A percentile compares a stretch with the other conserved stretches of the same genome.
These are phyloP conservation scores for Psilopsiagon aymara DNA, from an alignment of 2,113 vertebrate species.

Conservation along the genomic window DNA sequence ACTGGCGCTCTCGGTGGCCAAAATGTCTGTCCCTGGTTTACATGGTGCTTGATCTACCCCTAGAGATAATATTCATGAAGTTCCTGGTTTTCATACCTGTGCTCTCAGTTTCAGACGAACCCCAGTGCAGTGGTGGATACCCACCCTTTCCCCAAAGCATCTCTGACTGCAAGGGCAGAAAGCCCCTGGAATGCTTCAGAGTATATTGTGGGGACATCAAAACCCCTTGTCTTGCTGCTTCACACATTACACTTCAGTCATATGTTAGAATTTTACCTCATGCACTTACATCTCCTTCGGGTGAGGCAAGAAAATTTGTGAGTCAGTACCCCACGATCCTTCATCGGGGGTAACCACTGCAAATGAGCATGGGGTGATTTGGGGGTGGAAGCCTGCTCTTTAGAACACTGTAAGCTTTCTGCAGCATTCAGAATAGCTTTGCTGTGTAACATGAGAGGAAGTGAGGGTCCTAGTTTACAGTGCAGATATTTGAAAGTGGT, in stretches of 20 bases:
- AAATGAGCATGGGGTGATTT: not conserved
- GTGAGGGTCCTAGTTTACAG: not conserved
- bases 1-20: not conserved
- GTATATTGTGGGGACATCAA: not conserved
- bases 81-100: not conserved
- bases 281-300: rapidly evolving
- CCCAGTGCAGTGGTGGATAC: not conserved
- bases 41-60: not conserved
- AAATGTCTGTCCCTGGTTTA: not conserved
- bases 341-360: not conserved
- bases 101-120: not conserved
- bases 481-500: not conserved
- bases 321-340: not conserved
- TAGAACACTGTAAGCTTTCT: not conserved
- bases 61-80: not conserved
- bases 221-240: not conserved
- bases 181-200: not conserved
- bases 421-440: not conserved
- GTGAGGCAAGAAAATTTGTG: not conserved
- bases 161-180: not conserved
- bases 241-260: not conserved
- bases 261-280: not conserved
- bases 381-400: not conserved
- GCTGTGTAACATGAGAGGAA: not conserved
- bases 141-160: not conserved